phyloP scores from a whole-genome alignment of 2,888 invertebrate genomes.

The Agrochola litura region DNA sequence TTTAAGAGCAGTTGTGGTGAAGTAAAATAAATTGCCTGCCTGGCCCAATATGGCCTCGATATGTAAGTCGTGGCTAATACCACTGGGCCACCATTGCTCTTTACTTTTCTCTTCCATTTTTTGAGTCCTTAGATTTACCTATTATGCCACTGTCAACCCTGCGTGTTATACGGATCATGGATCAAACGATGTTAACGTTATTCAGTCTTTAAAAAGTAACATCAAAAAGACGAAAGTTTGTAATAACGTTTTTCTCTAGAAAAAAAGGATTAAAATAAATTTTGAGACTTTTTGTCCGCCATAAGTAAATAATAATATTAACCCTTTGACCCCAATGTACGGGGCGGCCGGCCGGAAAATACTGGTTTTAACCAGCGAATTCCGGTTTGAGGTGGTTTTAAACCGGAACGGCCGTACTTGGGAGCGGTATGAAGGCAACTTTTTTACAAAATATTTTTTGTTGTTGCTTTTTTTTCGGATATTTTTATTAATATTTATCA shows the following conservation, averaged over 20 bases:
- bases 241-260: slow-evolving; percentile 28
- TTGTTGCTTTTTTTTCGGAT: neutral
- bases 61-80: too few relatives aligned
- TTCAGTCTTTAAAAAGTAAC: slow-evolving; percentile 11
- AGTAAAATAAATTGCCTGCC: too few relatives aligned
- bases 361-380: slow-evolving; percentile 74
- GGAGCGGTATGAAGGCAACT: slow-evolving; percentile 5
- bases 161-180: neutral
- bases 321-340: slow-evolving; percentile 68
- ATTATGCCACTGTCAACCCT: neutral
- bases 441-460: slow-evolving; percentile 22
- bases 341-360: slow-evolving; percentile 72
- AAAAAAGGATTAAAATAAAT: slow-evolving; percentile 40
- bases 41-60: too few relatives aligned
- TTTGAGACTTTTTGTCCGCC: slow-evolving; percentile 37
- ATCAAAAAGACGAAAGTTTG: slow-evolving; percentile 25
- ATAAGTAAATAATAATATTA: slow-evolving; percentile 73
- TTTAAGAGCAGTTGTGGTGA: too few relatives aligned
- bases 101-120: too few relatives aligned
- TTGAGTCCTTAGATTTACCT: too few relatives aligned
- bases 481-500: neutral
- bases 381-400: slow-evolving; percentile 68
- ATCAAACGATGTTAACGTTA: neutral
- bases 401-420: slow-evolving; percentile 48
- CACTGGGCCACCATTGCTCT: too few relatives aligned